Conservation (phyloP, 2,113 vertebrate species). For the Carettochelys insculpta region DNA sequence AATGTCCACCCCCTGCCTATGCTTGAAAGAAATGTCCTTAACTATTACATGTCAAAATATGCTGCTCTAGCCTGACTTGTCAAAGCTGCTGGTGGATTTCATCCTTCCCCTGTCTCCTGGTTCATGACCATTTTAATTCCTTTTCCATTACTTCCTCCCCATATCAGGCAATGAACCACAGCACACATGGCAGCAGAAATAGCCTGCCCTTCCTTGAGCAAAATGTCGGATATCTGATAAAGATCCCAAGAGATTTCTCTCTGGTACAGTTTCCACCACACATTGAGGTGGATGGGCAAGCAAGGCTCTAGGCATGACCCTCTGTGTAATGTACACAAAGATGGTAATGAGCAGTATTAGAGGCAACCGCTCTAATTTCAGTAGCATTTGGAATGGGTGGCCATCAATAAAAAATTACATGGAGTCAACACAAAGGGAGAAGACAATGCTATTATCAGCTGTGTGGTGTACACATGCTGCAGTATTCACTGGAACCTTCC, state of each 20-base stretch:
- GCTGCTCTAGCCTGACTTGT: not conserved
- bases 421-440: not conserved
- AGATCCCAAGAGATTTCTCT: not conserved
- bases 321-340: conserved; percentile 29
- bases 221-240: conserved; percentile 12
- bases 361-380: conserved; percentile 17
- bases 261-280: not conserved
- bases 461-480: not conserved
- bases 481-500: not conserved
- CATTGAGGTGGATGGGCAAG: not conserved
- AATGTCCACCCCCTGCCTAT: not conserved
- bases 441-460: not conserved
- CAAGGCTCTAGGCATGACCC: conserved; percentile 30
- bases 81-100: not conserved
- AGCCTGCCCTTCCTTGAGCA: conserved; percentile 31
- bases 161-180: not conserved
- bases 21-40: not conserved
- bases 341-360: not conserved
- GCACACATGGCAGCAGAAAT: conserved; percentile 17
- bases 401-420: not conserved
- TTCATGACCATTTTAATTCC: not conserved
- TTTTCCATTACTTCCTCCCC: conserved; percentile 6
- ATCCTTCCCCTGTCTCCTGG: conserved; percentile 11
- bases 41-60: not conserved
- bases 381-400: conserved; percentile 26